Evolutionary conservation across 37 sponge, comb jelly and placozoan species (phyloP).

Genomic region (Ianthella basta): DNA sequence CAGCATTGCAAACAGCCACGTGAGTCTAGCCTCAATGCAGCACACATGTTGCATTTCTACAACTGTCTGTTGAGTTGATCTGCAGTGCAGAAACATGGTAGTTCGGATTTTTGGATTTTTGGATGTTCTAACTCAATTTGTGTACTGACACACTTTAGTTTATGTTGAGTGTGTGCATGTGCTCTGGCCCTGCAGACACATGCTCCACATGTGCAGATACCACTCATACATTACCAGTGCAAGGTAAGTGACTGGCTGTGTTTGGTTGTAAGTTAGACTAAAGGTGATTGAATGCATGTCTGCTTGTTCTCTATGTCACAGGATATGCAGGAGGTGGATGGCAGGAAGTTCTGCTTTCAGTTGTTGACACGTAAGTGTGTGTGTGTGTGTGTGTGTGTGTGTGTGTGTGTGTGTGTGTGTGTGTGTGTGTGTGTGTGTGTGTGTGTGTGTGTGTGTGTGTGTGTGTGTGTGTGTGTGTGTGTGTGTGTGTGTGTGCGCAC

Average conservation of each 20-base stretch:
- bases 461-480: neutral
- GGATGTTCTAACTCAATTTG: too few species aligned
- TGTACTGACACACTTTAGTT: too few species aligned
- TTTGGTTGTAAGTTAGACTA: neutral
- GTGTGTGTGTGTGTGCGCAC: neutral
- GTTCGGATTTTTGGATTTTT: too few species aligned
- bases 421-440: slow-evolving; percentile 6
- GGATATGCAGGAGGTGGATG: slow-evolving; percentile 69
- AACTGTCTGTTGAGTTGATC: too few species aligned
- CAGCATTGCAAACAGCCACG: slow-evolving; percentile 80
- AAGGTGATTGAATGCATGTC: neutral
- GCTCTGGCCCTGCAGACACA: slow-evolving; percentile 56
- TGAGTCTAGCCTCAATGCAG: slow-evolving; percentile 31
- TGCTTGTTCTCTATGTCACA: neutral
- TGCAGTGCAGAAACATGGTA: too few species aligned
- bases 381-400: neutral
- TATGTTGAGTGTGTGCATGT: neutral
- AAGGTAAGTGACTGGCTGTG: slow-evolving; percentile 35
- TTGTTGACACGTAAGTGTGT: slow-evolving; percentile 69
- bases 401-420: too few species aligned
- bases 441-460: neutral
- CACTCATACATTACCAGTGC: slow-evolving; percentile 72
- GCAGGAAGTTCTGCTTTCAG: slow-evolving; percentile 74
- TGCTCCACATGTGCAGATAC: slow-evolving; percentile 75
- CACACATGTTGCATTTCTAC: too few species aligned